Evolutionary conservation across 1,140 invertebrate species (phyloP).

Genomic region (Harlomillsia oculata): DNA sequence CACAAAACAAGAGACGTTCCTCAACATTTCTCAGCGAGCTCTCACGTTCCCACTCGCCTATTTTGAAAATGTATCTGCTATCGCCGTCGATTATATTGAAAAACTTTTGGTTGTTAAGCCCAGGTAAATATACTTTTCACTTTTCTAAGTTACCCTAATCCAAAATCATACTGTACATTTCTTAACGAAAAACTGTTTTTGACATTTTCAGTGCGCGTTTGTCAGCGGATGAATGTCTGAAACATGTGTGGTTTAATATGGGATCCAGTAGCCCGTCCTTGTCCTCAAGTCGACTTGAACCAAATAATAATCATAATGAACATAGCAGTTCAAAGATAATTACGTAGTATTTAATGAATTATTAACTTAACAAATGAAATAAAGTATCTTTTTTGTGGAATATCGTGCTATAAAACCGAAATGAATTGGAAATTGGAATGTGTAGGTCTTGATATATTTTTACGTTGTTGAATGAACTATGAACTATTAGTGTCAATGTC

Average conservation of each 20-base stretch:
- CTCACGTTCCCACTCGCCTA: conserved; percentile 81
- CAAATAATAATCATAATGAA: conserved; percentile 30
- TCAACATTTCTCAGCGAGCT: conserved; percentile 89
- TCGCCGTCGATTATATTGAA: conserved; percentile 43
- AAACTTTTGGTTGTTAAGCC: conserved; percentile 32
- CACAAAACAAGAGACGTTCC: conserved; percentile 78
- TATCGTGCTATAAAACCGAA: too few species aligned
- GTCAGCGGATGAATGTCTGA: conserved; percentile 81
- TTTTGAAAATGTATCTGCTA: conserved; percentile 85
- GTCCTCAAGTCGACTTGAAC: conserved; percentile 16
- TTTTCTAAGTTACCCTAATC: neutral
- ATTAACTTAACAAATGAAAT: too few species aligned
- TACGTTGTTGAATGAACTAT: too few species aligned
- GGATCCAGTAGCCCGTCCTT: neutral
- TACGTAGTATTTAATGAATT: too few species aligned
- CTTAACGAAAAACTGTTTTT: neutral
- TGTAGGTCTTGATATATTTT: too few species aligned
- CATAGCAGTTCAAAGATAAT: too few species aligned
- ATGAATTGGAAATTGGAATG: too few species aligned
- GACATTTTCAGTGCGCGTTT: conserved; percentile 68
- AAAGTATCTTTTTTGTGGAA: too few species aligned
- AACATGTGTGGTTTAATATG: conserved; percentile 78
- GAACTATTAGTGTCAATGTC: too few species aligned
- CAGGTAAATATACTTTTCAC: conserved; percentile 22
- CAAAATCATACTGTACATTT: neutral